Evolutionary conservation across 2,797 vertebrate species (phyloP).

Genomic region (Hapalemur alaotrensis): DNA sequence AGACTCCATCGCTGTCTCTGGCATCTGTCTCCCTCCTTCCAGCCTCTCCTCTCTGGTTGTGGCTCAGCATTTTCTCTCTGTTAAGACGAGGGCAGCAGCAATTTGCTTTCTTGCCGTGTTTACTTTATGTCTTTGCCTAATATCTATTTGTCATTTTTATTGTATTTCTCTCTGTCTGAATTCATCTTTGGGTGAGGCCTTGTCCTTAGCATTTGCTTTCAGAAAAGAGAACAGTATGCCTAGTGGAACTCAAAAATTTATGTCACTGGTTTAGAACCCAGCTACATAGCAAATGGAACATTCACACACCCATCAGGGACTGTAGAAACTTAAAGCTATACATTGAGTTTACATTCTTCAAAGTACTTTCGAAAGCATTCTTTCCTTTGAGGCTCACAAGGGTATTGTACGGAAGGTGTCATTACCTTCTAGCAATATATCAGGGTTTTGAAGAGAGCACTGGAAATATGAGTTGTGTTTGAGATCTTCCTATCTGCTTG

Average conservation of each 20-base stretch:
- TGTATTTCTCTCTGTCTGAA: conserved; percentile 54
- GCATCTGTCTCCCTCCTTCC: neutral
- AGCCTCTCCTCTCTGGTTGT: neutral
- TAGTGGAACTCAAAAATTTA: conserved; percentile 53
- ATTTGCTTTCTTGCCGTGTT: conserved; percentile 71
- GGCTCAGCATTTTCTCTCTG: conserved; percentile 18
- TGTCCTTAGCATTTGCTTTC: conserved; percentile 60
- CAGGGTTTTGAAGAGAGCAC: conserved; percentile 7
- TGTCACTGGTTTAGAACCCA: conserved; percentile 41
- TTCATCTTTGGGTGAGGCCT: conserved; percentile 68
- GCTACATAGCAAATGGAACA: neutral
- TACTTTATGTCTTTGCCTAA: conserved; percentile 46
- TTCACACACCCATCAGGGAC: neutral
- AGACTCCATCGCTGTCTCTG: conserved; percentile 31
- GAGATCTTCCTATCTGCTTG: neutral
- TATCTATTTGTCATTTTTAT: conserved; percentile 67
- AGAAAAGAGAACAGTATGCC: conserved; percentile 30
- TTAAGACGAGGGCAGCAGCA: conserved; percentile 47
- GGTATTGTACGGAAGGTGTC: neutral
- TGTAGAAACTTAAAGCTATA: neutral
- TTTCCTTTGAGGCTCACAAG: neutral
- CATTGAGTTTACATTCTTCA: neutral
- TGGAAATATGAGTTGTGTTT: conserved; percentile 7
- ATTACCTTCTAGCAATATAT: neutral
- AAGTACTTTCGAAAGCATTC: conserved; percentile 24